Base-by-base conservation (phyloP, 1,140 invertebrate genomes). In the Bacillus rossius region DNA sequence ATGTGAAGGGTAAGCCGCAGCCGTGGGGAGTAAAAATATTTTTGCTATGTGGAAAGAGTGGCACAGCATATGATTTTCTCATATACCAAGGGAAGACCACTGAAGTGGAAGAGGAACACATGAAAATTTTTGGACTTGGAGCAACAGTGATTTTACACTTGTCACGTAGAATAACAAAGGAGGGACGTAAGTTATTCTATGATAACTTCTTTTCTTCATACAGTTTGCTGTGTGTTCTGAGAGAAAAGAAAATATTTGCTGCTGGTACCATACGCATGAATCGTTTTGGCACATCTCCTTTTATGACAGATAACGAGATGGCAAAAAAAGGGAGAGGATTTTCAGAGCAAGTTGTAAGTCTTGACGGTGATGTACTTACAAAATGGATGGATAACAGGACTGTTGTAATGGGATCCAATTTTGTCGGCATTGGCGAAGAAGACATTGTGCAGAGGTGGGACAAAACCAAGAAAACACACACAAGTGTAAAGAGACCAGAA, bases 361-460 rank as follows among this genome's bases (percentile, higher is more conserved):
- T 14, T 2, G 65, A 69, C 42, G 61, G 60, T 55, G 59, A 67
- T 62, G 67, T 68, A 60, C 51, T 75, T 29, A 66, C 68, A 45
- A 74, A 73, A 48, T 75, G 70, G 74, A 25, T 73, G 48, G 71
- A 75, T 59, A 75, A 74, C 64, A 71, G 68, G 45, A 61, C 65
- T 57, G 71, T 71, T 49, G 55, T 67, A 61, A 25, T 75, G 22
- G 71, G 66, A 55, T 75, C 72, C 38, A 75, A 75, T 67, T 75
- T 71, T 67, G 54, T 74, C 64, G 73, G 73, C 37, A 70, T 65
- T 49, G 70, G 69, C 50, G 52, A 65, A 62, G 64, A 25, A 65
- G 68, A 72, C 68, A 61, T 61, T 64, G 66, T 61, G 60, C 67
- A 67, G 64, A 69, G 43, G 66, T 75, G 67, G 59, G 59, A 65